phyloP scores from a whole-genome alignment of 2,113 vertebrate species.

The Camelus dromedarius region DNA sequence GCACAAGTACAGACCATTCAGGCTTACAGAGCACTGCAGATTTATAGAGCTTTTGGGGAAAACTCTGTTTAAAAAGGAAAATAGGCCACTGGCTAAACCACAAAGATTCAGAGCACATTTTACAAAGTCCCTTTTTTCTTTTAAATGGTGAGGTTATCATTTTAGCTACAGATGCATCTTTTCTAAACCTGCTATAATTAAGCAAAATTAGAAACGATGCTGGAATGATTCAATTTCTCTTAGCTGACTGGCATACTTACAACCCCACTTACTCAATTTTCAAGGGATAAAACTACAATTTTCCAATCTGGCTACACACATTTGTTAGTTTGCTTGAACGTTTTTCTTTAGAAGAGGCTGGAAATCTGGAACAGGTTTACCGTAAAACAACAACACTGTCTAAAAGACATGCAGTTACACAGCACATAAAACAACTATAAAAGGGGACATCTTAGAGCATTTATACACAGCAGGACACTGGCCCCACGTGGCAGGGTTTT shows the following conservation, averaged over 20 bases:
- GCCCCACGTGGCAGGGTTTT: background rate
- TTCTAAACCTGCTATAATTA: conserved; percentile 38
- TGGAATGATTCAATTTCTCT: background rate
- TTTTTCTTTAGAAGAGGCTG: background rate
- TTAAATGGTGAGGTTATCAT: background rate
- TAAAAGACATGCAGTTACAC: background rate
- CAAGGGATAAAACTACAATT: background rate
- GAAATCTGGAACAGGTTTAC: conserved; percentile 8
- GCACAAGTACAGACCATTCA: background rate
- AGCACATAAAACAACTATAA: fast-evolving
- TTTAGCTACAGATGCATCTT: background rate
- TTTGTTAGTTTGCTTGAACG: background rate
- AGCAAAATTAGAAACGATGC: background rate
- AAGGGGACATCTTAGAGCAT: background rate
- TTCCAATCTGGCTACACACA: background rate
- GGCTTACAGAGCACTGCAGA: background rate
- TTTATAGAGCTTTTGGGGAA: conserved; percentile 22
- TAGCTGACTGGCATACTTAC: background rate
- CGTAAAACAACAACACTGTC: background rate
- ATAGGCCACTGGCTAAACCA: conserved; percentile 34
- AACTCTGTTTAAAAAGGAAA: conserved; percentile 52
- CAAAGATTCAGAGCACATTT: background rate
- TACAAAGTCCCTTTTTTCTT: conserved; percentile 39
- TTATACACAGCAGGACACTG: background rate
- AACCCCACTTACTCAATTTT: background rate